Conservation (phyloP, 2,888 invertebrate genomes). For the Nephrotoma guestfalica region DNA sequence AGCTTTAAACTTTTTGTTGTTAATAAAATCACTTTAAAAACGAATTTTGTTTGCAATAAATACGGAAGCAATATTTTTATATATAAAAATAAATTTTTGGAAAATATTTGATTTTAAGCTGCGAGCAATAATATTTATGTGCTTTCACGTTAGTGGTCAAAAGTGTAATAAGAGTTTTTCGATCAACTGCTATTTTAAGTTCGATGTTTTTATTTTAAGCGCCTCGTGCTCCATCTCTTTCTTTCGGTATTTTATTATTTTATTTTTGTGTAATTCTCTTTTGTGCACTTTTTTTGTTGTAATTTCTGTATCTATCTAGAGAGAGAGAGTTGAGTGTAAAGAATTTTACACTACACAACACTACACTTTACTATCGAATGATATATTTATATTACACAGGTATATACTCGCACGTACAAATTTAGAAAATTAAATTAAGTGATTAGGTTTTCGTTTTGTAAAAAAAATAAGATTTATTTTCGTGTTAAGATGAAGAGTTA, state of each 20-base stretch:
- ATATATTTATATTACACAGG: not conserved
- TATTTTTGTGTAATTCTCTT: not conserved
- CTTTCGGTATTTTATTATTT: not conserved
- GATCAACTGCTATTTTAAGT: not conserved
- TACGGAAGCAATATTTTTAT: not conserved
- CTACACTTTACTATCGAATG: not conserved
- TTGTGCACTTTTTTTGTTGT: not conserved
- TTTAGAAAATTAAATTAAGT: not conserved
- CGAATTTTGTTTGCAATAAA: not conserved
- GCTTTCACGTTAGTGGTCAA: not conserved
- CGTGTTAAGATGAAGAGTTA: not conserved
- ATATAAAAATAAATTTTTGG: not conserved
- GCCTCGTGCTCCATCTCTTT: not conserved
- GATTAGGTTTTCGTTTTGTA: not conserved
- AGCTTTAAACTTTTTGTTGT: not conserved
- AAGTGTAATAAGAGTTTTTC: not conserved
- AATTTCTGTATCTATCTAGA: no score
- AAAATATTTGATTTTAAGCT: not conserved
- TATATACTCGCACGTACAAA: not conserved
- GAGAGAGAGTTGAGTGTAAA: not conserved
- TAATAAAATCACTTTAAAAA: not conserved
- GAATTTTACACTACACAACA: not conserved
- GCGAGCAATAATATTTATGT: not conserved
- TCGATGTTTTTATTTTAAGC: not conserved
- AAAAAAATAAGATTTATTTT: not conserved